Evolutionary conservation across 1,140 invertebrate genomes (phyloP), one percentile per base, ranked within the genome.

Genomic region (Heliconius himera): DNA sequence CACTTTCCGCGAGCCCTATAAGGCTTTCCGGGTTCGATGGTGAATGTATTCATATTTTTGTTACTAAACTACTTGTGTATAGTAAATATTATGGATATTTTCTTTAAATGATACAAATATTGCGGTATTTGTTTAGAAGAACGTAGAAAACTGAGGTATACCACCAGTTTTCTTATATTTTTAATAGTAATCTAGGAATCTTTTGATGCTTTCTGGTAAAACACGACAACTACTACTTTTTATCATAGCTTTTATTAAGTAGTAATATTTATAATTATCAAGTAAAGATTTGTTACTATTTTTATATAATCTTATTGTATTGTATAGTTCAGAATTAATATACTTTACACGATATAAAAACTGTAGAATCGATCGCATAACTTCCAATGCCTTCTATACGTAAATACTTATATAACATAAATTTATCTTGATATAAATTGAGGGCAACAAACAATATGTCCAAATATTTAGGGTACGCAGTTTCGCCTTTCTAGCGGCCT

Each of bases 401-500:
- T 9, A n/a, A 60, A 20, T 11, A 60, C 20, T n/a, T 22, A 66
- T 66, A 29, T 26, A 66, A 26, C 22, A 66, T 26, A 4, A 46
- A 46, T 46, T 26, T 66, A 66, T 66, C 60, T 66, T 22, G 60
- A 79, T 70, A 75, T 38, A 36, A 29, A 79, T 70, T 75, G 38
- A 75, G 78, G 78, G 66, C 78, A 79, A 26, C 20, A 29, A 74
- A 79, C 79, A 76, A 76, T 76, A 76, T 46, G 74, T 76, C 70
- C 36, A 76, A 80, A 75, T 80, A 80, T 80, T 76, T 74, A 77
- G 78, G 80, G 56, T 78, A 79, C 70, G 76, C 77, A 41, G 70
- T 74, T 46, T 26, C 76, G 83, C 87, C 87, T 88, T 88, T 88
- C 85, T 87, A 85, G 75, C 84, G 87, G 86, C 87, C 87, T 88